Evolutionary conservation across 2,113 vertebrate species (phyloP).

Genomic region (Tachysurus vachellii): DNA sequence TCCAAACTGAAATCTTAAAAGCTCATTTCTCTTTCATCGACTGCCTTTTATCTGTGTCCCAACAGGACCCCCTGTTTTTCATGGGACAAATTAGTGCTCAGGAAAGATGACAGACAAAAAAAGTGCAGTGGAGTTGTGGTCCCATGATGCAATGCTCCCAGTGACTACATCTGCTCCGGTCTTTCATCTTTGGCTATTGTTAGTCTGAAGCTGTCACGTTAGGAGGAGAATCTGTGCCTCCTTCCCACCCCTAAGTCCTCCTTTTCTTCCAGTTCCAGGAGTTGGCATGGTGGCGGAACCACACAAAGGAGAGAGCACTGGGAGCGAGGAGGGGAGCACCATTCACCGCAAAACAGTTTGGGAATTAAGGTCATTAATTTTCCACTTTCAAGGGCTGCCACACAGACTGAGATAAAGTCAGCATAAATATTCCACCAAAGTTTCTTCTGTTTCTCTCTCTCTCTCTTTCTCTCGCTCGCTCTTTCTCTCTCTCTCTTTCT

Average conservation of each 20-base stretch:
- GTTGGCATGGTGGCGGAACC: slow-evolving; percentile 91
- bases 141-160: slow-evolving; percentile 95
- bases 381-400: slow-evolving; percentile 99
- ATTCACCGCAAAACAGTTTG: slow-evolving; percentile 99
- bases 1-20: slow-evolving; percentile 65
- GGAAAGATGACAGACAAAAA: slow-evolving; percentile 71
- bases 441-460: slow-evolving; percentile 94
- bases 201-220: slow-evolving; percentile 97
- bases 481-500: slow-evolving; percentile 78
- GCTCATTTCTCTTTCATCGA: slow-evolving; percentile 64
- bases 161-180: slow-evolving; percentile 97
- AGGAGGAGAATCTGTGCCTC: slow-evolving; percentile 88
- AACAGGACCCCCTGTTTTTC: slow-evolving; percentile 67
- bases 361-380: slow-evolving; percentile 99
- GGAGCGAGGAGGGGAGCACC: slow-evolving; percentile 87
- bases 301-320: slow-evolving; percentile 87
- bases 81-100: slow-evolving; percentile 74
- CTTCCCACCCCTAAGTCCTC: slow-evolving; percentile 78
- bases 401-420: slow-evolving; percentile 99
- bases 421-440: slow-evolving; percentile 99
- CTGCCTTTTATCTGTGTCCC: slow-evolving; percentile 69
- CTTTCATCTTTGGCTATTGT: slow-evolving; percentile 96
- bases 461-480: slow-evolving; percentile 75
- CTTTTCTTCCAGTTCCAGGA: slow-evolving; percentile 86
- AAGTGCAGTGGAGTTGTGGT: slow-evolving; percentile 77